Evolutionary conservation across 1,140 invertebrate species (phyloP).

Genomic region (Sipha flava): DNA sequence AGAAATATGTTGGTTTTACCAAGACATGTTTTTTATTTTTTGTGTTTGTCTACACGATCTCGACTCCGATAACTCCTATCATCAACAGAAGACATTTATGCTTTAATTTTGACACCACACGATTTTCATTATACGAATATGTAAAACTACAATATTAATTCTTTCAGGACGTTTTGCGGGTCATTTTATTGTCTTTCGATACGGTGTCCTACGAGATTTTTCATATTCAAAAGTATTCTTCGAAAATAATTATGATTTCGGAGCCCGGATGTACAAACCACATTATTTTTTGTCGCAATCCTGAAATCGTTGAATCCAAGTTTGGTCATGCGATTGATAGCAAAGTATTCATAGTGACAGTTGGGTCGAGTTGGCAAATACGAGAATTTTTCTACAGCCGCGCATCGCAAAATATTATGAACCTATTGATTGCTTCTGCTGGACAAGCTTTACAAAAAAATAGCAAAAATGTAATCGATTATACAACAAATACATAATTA

Average conservation of each 20-base stretch:
- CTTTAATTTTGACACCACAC: too few relatives aligned
- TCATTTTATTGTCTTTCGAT: not conserved
- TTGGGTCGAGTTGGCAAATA: constrained; percentile 10
- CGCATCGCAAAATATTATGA: not conserved
- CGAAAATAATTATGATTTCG: not conserved
- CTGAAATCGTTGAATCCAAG: not conserved
- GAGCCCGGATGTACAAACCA: not conserved
- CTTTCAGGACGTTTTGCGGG: not conserved
- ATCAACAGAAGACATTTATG: too few relatives aligned
- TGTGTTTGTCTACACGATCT: too few relatives aligned
- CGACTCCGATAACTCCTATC: too few relatives aligned
- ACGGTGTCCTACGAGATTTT: not conserved
- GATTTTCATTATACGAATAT: too few relatives aligned
- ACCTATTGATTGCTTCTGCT: not conserved
- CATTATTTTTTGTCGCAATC: constrained; percentile 14
- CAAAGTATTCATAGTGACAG: not conserved
- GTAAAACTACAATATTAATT: too few relatives aligned
- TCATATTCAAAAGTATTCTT: not conserved
- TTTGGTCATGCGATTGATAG: not conserved
- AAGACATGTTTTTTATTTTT: too few relatives aligned
- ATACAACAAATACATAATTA: not conserved
- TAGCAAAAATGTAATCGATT: not conserved
- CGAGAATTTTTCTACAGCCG: not conserved
- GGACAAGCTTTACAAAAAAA: not conserved
- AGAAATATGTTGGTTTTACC: too few relatives aligned